Evolutionary conservation across 2,888 invertebrate genomes (phyloP).

Genomic region (Agrochola circellaris): DNA sequence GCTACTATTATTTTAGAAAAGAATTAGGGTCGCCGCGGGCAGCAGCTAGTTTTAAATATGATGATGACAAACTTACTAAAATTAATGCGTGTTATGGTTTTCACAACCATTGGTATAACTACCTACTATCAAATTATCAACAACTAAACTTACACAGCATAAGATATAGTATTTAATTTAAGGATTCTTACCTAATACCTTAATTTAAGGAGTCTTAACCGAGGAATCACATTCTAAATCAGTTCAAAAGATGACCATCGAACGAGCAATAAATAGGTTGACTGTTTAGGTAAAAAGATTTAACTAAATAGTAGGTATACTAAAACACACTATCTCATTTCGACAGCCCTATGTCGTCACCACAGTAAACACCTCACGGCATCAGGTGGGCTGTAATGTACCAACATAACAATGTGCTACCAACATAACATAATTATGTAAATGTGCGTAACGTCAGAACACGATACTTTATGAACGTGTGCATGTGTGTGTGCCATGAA

Average conservation of each 20-base stretch:
- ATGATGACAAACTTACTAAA: too few species aligned
- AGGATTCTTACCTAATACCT: too few species aligned
- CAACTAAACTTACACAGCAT: background rate
- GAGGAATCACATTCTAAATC: background rate
- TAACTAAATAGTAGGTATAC: background rate
- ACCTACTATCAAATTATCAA: background rate
- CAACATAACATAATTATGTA: slow-evolving; percentile 69
- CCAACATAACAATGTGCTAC: slow-evolving; percentile 37
- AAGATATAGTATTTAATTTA: background rate
- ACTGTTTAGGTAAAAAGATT: background rate
- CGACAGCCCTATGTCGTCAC: slow-evolving; percentile 58
- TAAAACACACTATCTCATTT: slow-evolving; percentile 12
- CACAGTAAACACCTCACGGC: slow-evolving; percentile 77
- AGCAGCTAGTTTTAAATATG: too few species aligned
- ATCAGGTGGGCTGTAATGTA: slow-evolving; percentile 74
- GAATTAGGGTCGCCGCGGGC: too few species aligned
- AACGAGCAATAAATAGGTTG: background rate
- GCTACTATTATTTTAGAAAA: too few species aligned
- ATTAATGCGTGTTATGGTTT: background rate
- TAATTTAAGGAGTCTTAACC: too few species aligned
- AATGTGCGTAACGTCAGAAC: slow-evolving; percentile 67
- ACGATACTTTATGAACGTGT: slow-evolving; percentile 56
- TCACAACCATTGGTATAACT: background rate
- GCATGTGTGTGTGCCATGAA: slow-evolving; percentile 38
- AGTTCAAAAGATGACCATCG: background rate